Conservation (phyloP, 1,140 invertebrate species). For the Drosophila aff. region DNA sequence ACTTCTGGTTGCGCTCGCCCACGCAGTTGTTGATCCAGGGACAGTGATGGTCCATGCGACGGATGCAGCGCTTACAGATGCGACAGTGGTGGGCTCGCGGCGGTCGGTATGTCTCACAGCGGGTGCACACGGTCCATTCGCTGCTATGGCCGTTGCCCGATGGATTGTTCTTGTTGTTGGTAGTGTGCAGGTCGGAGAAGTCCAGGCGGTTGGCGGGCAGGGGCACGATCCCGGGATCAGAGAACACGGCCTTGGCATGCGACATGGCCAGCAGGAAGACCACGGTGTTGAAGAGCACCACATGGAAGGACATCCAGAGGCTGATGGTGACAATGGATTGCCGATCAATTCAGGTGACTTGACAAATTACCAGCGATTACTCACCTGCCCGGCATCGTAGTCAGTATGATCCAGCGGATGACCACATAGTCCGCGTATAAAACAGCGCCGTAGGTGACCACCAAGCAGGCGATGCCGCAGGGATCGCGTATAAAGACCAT, state of each 20-base stretch:
- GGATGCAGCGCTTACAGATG: slow-evolving; percentile 94
- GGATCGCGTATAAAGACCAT: slow-evolving; percentile 90
- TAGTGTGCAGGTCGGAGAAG: slow-evolving; percentile 93
- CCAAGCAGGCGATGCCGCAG: slow-evolving; percentile 94
- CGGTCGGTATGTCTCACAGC: slow-evolving; percentile 94
- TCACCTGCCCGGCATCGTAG: slow-evolving; percentile 93
- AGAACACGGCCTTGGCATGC: slow-evolving; percentile 93
- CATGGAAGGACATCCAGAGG: slow-evolving; percentile 94
- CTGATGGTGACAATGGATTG: slow-evolving; percentile 86
- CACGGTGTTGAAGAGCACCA: slow-evolving; percentile 92
- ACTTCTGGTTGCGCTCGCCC: slow-evolving; percentile 97
- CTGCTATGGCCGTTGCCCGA: slow-evolving; percentile 84
- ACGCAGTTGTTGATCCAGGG: slow-evolving; percentile 97
- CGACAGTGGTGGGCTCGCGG: slow-evolving; percentile 95
- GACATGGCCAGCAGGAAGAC: slow-evolving; percentile 91
- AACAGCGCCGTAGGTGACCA: slow-evolving; percentile 93
- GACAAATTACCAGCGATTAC: not conserved
- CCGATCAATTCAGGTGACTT: not conserved
- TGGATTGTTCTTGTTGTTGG: slow-evolving; percentile 83
- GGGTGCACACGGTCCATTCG: slow-evolving; percentile 94
- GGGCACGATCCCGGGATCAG: slow-evolving; percentile 95
- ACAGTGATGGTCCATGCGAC: slow-evolving; percentile 96
- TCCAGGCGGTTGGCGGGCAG: slow-evolving; percentile 92
- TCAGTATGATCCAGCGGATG: slow-evolving; percentile 93
- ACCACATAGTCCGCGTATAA: slow-evolving; percentile 97